These are phyloP conservation scores for Leucophora obtusa DNA, from an alignment of 2,888 invertebrate genomes.

Conservation along the genomic window DNA sequence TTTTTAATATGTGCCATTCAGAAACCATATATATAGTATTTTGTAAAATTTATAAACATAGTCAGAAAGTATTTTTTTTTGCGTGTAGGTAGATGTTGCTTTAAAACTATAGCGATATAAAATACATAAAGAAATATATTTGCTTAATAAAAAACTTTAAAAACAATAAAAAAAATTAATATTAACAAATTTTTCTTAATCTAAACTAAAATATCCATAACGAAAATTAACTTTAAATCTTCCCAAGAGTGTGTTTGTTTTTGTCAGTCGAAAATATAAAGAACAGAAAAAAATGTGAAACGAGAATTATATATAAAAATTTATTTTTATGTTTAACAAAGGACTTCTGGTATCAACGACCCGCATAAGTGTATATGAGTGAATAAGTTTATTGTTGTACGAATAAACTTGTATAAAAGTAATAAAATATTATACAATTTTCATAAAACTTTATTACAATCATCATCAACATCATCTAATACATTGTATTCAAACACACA, in stretches of 20 bases:
- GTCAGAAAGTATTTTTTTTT: too few species aligned
- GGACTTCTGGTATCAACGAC: constrained; percentile 60
- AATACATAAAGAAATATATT: too few species aligned
- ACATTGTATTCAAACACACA: not conserved
- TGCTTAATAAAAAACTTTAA: too few species aligned
- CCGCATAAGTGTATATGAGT: constrained; percentile 48
- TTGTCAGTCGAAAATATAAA: constrained; percentile 25
- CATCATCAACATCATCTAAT: constrained; percentile 34
- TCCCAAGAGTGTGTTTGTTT: constrained; percentile 41
- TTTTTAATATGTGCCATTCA: too few species aligned
- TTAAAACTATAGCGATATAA: too few species aligned
- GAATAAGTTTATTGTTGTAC: constrained; percentile 30
- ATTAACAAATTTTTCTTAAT: not conserved
- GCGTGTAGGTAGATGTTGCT: too few species aligned
- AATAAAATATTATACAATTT: constrained; percentile 63
- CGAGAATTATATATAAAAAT: constrained; percentile 12
- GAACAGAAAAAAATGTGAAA: not conserved
- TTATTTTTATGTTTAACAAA: constrained; percentile 33
- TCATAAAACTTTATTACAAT: constrained; percentile 62
- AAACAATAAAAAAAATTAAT: constrained; percentile 1
- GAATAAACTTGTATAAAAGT: constrained; percentile 38
- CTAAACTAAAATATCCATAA: constrained; percentile 10
- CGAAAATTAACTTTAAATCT: constrained; percentile 54
- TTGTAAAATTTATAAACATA: too few species aligned
- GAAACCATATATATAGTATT: too few species aligned